A percentile compares a stretch with the other conserved stretches of the same genome.
These are phyloP conservation scores for Campylomormyrus tamandua DNA, from an alignment of 2,113 vertebrate species.

Conservation along the genomic window DNA sequence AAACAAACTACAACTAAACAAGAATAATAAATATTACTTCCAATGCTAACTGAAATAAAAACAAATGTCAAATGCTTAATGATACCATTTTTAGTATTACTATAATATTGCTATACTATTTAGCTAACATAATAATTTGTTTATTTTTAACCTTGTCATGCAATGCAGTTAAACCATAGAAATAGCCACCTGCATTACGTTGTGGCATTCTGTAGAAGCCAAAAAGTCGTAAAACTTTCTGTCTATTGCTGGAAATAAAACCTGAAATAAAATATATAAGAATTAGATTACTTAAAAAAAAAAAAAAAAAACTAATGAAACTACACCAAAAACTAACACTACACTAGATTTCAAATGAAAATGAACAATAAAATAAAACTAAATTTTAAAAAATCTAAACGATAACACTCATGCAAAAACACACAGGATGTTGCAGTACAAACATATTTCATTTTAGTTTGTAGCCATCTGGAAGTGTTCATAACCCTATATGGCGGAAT, in stretches of 20 bases:
- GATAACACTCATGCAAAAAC: not conserved
- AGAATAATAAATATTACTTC: not conserved
- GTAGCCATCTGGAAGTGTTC: not conserved
- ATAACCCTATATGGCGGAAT: not conserved
- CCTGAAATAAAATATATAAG: not conserved
- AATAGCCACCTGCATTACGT: not conserved
- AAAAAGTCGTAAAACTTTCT: not conserved
- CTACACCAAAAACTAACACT: not conserved
- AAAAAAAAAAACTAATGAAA: not conserved
- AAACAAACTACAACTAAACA: not conserved
- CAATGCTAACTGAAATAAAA: not conserved
- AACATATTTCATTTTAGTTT: not conserved
- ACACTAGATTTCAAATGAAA: not conserved
- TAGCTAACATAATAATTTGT: not conserved
- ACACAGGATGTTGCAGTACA: not conserved
- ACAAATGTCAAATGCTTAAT: not conserved
- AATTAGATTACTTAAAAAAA: not conserved
- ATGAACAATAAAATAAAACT: not conserved
- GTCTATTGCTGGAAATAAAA: not conserved
- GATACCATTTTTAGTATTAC: not conserved
- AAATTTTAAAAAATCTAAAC: not conserved
- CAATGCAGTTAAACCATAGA: not conserved
- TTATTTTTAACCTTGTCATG: not conserved
- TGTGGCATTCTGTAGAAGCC: not conserved
- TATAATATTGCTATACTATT: not conserved